Conservation (phyloP, 2,113 vertebrate genomes). For the Syngnathoides biaculeatus region DNA sequence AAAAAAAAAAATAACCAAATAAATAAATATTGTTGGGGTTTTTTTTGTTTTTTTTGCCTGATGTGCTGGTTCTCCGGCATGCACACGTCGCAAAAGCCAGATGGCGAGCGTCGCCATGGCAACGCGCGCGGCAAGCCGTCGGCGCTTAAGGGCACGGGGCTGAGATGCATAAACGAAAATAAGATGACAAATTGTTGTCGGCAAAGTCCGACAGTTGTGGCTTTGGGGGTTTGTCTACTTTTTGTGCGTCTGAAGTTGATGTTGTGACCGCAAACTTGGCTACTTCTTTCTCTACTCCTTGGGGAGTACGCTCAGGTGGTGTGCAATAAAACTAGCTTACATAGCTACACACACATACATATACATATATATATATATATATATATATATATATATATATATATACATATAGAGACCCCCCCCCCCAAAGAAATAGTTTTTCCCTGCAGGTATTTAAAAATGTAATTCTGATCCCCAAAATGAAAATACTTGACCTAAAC, state of each 20-base stretch:
- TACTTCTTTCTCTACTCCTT: too few relatives aligned
- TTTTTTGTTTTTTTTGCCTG: conserved; percentile 28
- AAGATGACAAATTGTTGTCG: conserved; percentile 66
- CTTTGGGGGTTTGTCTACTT: not conserved
- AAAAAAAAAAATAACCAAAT: not conserved
- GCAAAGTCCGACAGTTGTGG: conserved; percentile 45
- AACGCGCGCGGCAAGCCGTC: conserved; percentile 55
- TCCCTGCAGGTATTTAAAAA: too few relatives aligned
- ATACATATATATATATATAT: too few relatives aligned
- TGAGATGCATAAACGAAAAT: conserved; percentile 64
- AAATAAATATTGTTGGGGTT: too few relatives aligned
- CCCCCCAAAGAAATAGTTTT: too few relatives aligned
- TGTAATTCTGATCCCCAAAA: too few relatives aligned
- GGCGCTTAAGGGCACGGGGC: conserved; percentile 61
- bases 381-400: too few relatives aligned
- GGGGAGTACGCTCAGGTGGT: too few relatives aligned
- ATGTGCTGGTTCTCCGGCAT: conserved; percentile 3
- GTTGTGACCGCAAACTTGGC: not conserved
- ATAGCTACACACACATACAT: too few relatives aligned
- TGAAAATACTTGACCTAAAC: too few relatives aligned
- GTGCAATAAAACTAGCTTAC: too few relatives aligned
- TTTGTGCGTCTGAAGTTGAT: not conserved
- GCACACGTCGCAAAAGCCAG: conserved; percentile 41
- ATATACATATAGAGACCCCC: too few relatives aligned
- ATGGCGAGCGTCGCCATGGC: conserved; percentile 69